Base-by-base conservation (phyloP, 2,888 invertebrate species). In the Auanema sp. region DNA sequence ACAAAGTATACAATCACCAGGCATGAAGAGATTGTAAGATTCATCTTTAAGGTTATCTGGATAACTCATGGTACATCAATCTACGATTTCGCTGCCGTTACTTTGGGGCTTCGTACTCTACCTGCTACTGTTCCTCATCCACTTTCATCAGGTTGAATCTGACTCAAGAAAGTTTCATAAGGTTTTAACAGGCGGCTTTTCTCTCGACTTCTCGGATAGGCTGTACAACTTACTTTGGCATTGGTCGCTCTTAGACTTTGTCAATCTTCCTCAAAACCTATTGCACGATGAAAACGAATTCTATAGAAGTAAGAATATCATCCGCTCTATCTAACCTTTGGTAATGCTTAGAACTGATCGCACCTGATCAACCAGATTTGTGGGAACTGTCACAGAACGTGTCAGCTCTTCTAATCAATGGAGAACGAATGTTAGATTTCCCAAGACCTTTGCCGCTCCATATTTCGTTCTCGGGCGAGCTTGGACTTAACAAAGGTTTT, bases 61-160 rank as follows among this genome's bases (percentile, higher is more conserved):
- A 77, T 81, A 33, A 81, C 81, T 0, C 81, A 81, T 51, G 81
- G 81, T 11, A 78, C 81, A 5, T 79, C 80, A 1, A 73, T 79
- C 47, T 75, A 76, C 60, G 76, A 75, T 44, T 81, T 76, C 60
- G 77, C 79, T 4, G 79, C 80, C 6, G 72, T 79, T n/a, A 71
- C 76, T 52, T 65, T 76, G 18, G 79, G 79, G 10, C 66, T 81
- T 16, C 64, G 80, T n/a, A 79, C 80, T 1, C 76, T 75, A 25
- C 80, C 81, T 6, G 72, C 79, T 6, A 66, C 68, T n/a, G 79
- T 80, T n/a, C 80, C 81, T 16, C 81, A 81, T 66, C 81, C 81
- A 14, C 65, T 81, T 6, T 79, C 80, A n/a, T 73, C 76, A n/a
- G 69, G 71, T 71, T 40, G 4, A 33, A 33, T 5, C 33, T 33